These are phyloP conservation scores for Mechanitis messenoides DNA, from an alignment of 2,888 invertebrate species.

Conservation along the genomic window DNA sequence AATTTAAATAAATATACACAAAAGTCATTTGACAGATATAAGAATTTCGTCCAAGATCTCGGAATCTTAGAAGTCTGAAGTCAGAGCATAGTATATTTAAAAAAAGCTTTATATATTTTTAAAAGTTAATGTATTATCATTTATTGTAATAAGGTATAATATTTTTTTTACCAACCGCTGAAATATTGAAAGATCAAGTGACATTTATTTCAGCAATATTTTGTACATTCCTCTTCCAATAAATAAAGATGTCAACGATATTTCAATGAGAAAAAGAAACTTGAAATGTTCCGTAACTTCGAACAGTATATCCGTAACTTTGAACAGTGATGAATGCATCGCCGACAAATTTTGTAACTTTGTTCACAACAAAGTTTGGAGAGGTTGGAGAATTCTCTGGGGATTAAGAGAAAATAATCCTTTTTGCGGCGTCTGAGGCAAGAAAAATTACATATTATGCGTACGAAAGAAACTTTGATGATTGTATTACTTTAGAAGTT, in stretches of 20 bases:
- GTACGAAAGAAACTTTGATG: background rate
- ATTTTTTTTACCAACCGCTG: no score
- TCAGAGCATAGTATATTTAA: no score
- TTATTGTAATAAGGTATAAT: no score
- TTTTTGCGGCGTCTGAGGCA: conserved; percentile 13
- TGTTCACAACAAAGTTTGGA: conserved; percentile 21
- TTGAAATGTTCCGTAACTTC: conserved; percentile 20
- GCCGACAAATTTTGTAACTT: conserved; percentile 27
- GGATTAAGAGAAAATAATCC: conserved; percentile 26
- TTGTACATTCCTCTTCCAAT: background rate
- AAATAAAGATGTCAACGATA: conserved; percentile 18
- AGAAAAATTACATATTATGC: background rate
- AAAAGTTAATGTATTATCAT: no score
- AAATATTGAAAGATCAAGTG: no score
- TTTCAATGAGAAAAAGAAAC: conserved; percentile 16
- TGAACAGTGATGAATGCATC: conserved; percentile 27
- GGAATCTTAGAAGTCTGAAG: no score
- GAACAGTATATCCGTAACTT: conserved; percentile 21
- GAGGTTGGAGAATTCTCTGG: conserved; percentile 23
- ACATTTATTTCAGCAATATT: background rate
- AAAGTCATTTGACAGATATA: no score
- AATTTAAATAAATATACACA: no score
- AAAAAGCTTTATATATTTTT: no score
- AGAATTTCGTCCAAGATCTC: no score
- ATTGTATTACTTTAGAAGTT: no score